A percentile compares a stretch with the other conserved stretches of the same genome.
Evolutionary conservation across 2,797 vertebrate genomes (phyloP).

Genomic region (Sphenodon punctatus): DNA sequence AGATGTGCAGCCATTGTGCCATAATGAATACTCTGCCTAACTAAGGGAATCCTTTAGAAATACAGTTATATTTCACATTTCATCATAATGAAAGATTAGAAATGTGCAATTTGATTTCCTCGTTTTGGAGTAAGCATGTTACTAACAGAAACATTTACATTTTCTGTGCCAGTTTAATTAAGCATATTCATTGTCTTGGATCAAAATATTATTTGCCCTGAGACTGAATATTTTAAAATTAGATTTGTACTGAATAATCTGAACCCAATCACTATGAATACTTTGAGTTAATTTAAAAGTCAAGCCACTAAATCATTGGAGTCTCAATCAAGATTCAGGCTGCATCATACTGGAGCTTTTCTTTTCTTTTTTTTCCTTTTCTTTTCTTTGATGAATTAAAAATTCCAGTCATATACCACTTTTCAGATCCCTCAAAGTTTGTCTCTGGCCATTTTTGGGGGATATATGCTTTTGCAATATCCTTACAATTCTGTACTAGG

Average conservation of each 20-base stretch:
- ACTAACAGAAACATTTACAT: slow-evolving; percentile 56
- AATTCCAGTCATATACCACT: slow-evolving; percentile 44
- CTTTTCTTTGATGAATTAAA: slow-evolving; percentile 43
- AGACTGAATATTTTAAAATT: slow-evolving; percentile 53
- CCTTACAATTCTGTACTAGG: slow-evolving; percentile 25
- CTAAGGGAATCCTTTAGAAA: slow-evolving; percentile 61
- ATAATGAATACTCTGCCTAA: slow-evolving; percentile 59
- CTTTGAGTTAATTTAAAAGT: slow-evolving; percentile 40
- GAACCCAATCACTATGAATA: slow-evolving; percentile 2
- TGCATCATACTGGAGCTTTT: background rate
- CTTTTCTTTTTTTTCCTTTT: too few species aligned
- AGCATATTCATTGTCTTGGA: slow-evolving; percentile 55
- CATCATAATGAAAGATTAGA: slow-evolving; percentile 64
- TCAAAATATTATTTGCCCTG: slow-evolving; percentile 49
- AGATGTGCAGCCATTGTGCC: slow-evolving; percentile 51
- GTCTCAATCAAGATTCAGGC: slow-evolving; percentile 8
- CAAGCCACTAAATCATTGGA: slow-evolving; percentile 1
- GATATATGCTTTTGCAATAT: slow-evolving; percentile 11
- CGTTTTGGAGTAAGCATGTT: slow-evolving; percentile 40
- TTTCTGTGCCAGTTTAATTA: slow-evolving; percentile 63
- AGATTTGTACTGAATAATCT: slow-evolving; percentile 33
- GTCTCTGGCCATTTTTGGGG: slow-evolving; percentile 40
- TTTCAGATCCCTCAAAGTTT: slow-evolving; percentile 29
- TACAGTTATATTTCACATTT: slow-evolving; percentile 60
- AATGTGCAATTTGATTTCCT: slow-evolving; percentile 63